Percentiles rank a stretch among this genome's conserved stretches.
Conservation (phyloP, 2,113 vertebrate species). For the Cheilinus undulatus region DNA sequence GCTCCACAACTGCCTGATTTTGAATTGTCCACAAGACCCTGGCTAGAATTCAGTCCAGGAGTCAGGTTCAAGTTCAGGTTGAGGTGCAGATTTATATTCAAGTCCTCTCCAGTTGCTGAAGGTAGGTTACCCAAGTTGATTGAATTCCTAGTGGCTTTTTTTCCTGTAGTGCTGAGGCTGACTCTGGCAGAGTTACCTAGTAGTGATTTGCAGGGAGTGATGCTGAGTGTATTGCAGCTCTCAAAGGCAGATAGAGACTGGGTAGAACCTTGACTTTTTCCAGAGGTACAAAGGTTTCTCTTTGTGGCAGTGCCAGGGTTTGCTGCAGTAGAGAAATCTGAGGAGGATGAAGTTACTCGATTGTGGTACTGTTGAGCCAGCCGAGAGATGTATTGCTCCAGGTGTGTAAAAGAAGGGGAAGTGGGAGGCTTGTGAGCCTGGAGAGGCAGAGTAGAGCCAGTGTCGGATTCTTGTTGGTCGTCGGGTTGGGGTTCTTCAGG, state of each 20-base stretch:
- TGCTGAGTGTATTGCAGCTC: conserved; percentile 65
- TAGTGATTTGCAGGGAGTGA: conserved; percentile 81
- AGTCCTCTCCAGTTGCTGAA: conserved; percentile 83
- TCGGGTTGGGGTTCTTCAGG: conserved; percentile 64
- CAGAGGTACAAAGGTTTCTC: conserved; percentile 62
- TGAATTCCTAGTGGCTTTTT: conserved; percentile 83
- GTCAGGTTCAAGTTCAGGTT: conserved; percentile 83
- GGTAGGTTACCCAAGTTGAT: conserved; percentile 86
- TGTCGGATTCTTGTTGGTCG: conserved; percentile 45
- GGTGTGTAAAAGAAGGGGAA: conserved; percentile 67
- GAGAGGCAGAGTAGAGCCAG: conserved; percentile 29
- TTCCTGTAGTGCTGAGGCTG: conserved; percentile 76
- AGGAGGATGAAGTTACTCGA: conserved; percentile 55
- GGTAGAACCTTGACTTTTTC: conserved; percentile 77
- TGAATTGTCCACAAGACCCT: conserved; percentile 57
- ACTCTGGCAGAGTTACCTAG: conserved; percentile 81
- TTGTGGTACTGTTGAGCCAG: conserved; percentile 81
- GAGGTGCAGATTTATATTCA: conserved; percentile 84
- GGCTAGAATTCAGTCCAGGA: conserved; percentile 74
- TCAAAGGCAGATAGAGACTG: conserved; percentile 82
- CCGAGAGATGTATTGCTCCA: conserved; percentile 85
- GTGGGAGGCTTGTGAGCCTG: conserved; percentile 46
- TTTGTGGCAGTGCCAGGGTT: conserved; percentile 22
- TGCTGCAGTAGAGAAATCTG: conserved; percentile 47
- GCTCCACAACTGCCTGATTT: conserved; percentile 73